Conservation (phyloP, 2,113 vertebrate genomes). For the Sinocyclocheilus anshuiensis region DNA sequence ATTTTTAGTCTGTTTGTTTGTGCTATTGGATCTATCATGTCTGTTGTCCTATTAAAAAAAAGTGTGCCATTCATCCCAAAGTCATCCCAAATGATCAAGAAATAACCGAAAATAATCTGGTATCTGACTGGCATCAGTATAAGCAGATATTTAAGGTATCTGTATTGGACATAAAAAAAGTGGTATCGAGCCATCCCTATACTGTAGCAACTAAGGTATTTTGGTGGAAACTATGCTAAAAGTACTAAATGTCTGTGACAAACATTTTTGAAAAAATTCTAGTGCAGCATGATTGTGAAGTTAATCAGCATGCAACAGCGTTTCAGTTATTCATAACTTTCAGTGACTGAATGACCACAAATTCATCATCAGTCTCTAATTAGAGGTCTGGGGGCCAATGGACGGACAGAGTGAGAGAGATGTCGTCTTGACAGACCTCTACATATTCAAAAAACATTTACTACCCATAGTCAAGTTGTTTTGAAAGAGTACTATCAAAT, state of each 20-base stretch:
- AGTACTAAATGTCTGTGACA: neutral
- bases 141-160: too few relatives aligned
- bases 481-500: neutral
- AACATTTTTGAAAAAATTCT: neutral
- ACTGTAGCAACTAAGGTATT: too few relatives aligned
- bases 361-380: slow-evolving; percentile 22
- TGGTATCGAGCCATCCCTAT: too few relatives aligned
- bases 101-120: too few relatives aligned
- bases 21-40: too few relatives aligned
- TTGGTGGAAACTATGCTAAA: too few relatives aligned
- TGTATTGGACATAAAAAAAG: too few relatives aligned
- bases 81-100: too few relatives aligned
- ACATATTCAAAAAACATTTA: neutral
- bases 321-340: slow-evolving; percentile 34
- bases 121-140: too few relatives aligned
- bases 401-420: neutral
- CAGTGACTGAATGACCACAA: slow-evolving; percentile 2
- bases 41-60: too few relatives aligned
- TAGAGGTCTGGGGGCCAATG: neutral
- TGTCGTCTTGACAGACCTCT: neutral
- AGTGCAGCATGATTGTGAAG: neutral
- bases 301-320: slow-evolving; percentile 2
- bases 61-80: too few relatives aligned
- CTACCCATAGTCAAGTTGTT: neutral
- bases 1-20: too few relatives aligned